A percentile compares a stretch with the other conserved stretches of the same genome.
Conservation (phyloP, 2,888 invertebrate genomes). For the Ormyrus labotus region DNA sequence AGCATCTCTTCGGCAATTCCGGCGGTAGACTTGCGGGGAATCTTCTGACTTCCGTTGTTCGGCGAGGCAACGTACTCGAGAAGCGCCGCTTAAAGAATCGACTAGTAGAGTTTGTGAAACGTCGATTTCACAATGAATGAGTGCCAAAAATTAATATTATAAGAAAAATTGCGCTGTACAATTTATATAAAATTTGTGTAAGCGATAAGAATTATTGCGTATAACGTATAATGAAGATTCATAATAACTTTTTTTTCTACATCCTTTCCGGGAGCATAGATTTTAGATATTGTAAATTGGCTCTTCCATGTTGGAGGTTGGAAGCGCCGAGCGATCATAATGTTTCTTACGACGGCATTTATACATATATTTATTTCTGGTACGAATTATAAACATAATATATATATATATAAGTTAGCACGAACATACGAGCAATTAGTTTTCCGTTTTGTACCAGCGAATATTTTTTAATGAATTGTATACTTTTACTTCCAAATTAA, state of each 20-base stretch:
- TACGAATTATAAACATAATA: neutral
- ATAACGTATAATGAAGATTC: no score
- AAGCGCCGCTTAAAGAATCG: neutral
- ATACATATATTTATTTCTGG: conserved; percentile 32
- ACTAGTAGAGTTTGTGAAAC: conserved; percentile 31
- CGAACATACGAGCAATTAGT: neutral
- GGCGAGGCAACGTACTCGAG: neutral
- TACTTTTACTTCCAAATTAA: neutral
- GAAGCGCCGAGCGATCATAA: neutral
- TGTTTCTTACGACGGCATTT: conserved; percentile 31
- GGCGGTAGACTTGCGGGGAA: no score
- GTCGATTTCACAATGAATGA: conserved; percentile 49
- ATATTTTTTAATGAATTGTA: no score
- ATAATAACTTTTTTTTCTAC: no score
- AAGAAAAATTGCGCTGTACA: conserved; percentile 7
- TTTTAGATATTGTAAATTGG: no score
- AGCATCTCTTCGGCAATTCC: no score
- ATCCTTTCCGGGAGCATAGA: no score
- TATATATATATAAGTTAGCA: conserved; percentile 18
- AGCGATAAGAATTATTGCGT: no score
- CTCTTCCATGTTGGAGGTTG: no score
- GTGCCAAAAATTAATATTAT: conserved; percentile 56
- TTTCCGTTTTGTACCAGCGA: no score
- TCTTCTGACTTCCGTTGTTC: neutral
- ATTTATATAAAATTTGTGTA: no score